phyloP scores from a whole-genome alignment of 2,888 invertebrate genomes.

The Clepsis dumicolana region DNA sequence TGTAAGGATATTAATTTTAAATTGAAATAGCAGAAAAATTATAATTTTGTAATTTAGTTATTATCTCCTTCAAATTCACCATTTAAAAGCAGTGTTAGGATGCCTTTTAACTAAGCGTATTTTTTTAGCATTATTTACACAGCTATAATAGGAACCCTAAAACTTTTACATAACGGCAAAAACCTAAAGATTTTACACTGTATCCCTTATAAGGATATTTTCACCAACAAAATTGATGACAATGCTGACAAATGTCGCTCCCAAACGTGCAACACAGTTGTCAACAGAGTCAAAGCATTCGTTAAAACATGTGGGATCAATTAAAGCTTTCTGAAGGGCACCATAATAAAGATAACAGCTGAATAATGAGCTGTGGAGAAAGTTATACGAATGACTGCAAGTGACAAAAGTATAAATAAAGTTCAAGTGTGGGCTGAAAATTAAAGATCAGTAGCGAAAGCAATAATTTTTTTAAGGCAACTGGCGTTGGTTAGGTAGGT shows the following conservation, averaged over 20 bases:
- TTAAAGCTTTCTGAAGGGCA: conserved; percentile 78
- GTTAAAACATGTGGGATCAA: conserved; percentile 80
- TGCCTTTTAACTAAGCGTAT: too few species aligned
- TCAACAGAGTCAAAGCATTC: conserved; percentile 67
- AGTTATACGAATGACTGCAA: conserved; percentile 78
- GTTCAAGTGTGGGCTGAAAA: conserved; percentile 15
- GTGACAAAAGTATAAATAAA: conserved; percentile 67
- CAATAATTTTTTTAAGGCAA: neutral
- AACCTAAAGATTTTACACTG: too few species aligned
- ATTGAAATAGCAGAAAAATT: too few species aligned
- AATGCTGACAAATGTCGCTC: conserved; percentile 39
- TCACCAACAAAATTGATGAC: conserved; percentile 14
- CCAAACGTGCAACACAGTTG: conserved; percentile 66
- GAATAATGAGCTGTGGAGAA: conserved; percentile 81
- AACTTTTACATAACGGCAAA: too few species aligned
- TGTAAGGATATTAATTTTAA: too few species aligned
- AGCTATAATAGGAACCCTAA: too few species aligned
- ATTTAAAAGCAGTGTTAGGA: too few species aligned
- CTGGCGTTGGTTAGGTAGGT: too few species aligned
- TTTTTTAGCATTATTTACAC: too few species aligned
- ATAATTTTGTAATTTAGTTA: too few species aligned
- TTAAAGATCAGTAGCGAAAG: conserved; percentile 10
- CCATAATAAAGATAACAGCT: conserved; percentile 81
- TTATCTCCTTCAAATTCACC: too few species aligned
- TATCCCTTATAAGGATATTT: neutral